Evolutionary conservation across 2,888 invertebrate genomes (phyloP), one percentile per base, ranked within the genome.

Genomic region (Chloroclystis v-ata): DNA sequence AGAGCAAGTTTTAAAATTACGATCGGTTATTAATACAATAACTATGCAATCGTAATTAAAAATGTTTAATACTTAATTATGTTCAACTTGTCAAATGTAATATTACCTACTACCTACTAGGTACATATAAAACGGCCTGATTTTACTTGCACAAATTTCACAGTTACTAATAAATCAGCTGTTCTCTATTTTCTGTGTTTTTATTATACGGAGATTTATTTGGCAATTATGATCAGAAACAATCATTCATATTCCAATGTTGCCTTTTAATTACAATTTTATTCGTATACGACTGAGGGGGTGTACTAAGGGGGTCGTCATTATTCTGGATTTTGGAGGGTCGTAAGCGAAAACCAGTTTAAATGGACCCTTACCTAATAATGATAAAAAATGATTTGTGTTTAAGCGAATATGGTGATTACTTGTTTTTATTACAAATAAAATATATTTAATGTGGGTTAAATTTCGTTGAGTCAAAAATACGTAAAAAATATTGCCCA

Each of bases 161-260:
- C n/a, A n/a, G n/a, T n/a, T 20, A 20, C 24, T 25, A 24, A 8
- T 40, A 28, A 38, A 33, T 39, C 25, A 48, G 43, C 46, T 48
- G 29, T 49, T 44, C 11, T 38, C 11, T 16, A 10, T 9, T 1
- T 6, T 9, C 41, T 49, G 48, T 32, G 49, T 28, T 32, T 43
- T 43, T 46, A 43, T 38, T 49, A 46, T 43, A 28, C 9, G 28
- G 43, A 43, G 51, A 57, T 55, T 57, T 57, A 52, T 54, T 54
- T 14, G 43, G 37, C 48, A 51, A 38, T 51, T 47, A 56, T 38
- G 38, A 41, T 28, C 47, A 41, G 47, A 43, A 47, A 47, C 47
- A 49, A 55, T 50, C 47, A 41, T 35, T 52, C 47, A 37, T 39
- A 52, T 40, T 47, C 45, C 46, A 55, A 49, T 30, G 45, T 49